Evolutionary conservation across 2,797 vertebrate genomes (phyloP).

Genomic region (Poliocrania exsul): DNA sequence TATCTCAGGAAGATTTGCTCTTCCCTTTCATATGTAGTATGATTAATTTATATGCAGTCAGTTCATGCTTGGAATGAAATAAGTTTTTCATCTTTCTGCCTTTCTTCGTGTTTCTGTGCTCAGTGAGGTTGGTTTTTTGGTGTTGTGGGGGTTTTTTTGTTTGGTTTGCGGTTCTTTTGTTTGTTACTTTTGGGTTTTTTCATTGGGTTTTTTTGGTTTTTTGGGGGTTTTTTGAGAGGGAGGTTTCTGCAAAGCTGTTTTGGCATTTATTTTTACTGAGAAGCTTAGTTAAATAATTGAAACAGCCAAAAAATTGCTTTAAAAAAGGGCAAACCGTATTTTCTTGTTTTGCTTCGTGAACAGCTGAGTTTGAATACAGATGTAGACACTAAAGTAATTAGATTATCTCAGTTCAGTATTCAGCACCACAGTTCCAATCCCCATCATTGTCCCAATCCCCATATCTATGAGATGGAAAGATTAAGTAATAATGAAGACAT

Average conservation of each 20-base stretch:
- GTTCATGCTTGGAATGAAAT: constrained; percentile 25
- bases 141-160: neutral
- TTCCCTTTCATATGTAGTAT: neutral
- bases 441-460: constrained; percentile 30
- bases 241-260: neutral
- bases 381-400: constrained; percentile 48
- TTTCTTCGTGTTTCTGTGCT: neutral
- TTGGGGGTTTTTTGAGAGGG: neutral
- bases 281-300: constrained; percentile 39
- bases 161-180: neutral
- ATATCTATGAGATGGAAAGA: constrained; percentile 39
- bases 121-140: neutral
- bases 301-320: neutral
- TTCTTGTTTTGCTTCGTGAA: constrained; percentile 36
- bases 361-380: constrained; percentile 57
- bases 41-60: constrained; percentile 24
- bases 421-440: constrained; percentile 27
- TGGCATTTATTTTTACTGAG: constrained; percentile 8
- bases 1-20: constrained; percentile 20
- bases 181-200: neutral
- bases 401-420: constrained; percentile 52
- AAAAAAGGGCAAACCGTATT: constrained; percentile 27
- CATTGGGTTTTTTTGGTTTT: neutral
- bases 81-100: constrained; percentile 33
- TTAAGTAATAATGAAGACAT: constrained; percentile 66